Evolutionary conservation across 2,888 invertebrate species (phyloP), one percentile per base, ranked within the genome.

Genomic region (Metalampra italica): DNA sequence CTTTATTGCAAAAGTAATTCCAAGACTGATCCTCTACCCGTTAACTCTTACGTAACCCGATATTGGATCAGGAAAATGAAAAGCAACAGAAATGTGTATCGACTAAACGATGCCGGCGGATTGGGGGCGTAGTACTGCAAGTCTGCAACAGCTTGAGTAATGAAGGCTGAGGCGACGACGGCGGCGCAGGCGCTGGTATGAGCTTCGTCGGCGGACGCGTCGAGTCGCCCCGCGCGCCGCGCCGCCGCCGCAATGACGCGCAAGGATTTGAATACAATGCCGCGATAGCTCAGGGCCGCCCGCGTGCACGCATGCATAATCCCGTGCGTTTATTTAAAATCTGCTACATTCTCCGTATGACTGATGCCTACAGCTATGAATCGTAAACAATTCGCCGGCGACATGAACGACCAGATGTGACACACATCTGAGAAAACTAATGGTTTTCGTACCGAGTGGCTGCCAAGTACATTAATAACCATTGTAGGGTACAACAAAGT

Each of bases 261-360:
- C 64, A 60, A 56, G 66, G 66, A 89, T 89, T 89, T 86, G 81
- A 88, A 89, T 89, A 89, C 88, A 89, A 89, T 89, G 71, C 79
- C 55, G 75, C 83, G 78, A 85, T 85, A 82, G 70, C 82, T 84
- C 86, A 85, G 75, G 78, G 78, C 80, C 82, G 82, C 81, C 77
- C 68, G 78, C 73, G 74, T 72, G 70, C 78, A 65, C 73, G 82
- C 80, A 81, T 85, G 77, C 81, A 85, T 88, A 86, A 88, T 85
- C 70, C 72, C 60, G 56, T 62, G 66, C 66, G 63, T 71, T 75
- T 73, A 78, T 81, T 79, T 73, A 71, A 81, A 83, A 82, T 79
- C 75, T 67, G 69, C 71, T 68, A 78, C 78, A 82, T 79, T 82
- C 79, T 64, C 71, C 52, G 53, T 66, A 66, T 71, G 67, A 73